Base-by-base conservation (phyloP, 2,888 invertebrate species). In the Meta bourneti region DNA sequence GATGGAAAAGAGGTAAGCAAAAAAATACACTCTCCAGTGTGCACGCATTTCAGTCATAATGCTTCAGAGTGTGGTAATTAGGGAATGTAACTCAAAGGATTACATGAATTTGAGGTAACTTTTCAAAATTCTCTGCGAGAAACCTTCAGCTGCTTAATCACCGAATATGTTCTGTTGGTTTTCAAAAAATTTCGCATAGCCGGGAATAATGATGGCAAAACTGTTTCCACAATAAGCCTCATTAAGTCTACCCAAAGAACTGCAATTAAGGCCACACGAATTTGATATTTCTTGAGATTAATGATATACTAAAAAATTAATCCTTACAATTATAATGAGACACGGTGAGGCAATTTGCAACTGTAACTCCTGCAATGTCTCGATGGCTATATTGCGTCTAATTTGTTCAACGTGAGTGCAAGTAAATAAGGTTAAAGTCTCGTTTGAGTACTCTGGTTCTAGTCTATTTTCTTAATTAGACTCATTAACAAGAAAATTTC, bases 61-160 rank as follows among this genome's bases (percentile, higher is more conserved):
- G 51, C 70, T 7, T 20, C 82, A 71, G 49, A 34, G 61, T 61
- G 74, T n/a, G 72, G 83, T 71, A 84, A 84, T 84, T 84, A 84
- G 74, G 83, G 34, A 84, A 74, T 34, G 74, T 71, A 84, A 84
- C 74, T 84, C 20, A 20, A 74, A 54, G 83, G 83, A 84, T 84
- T 74, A 84, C 54, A 52, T 51, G 74, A 51, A 74, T 72, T 84
- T 74, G 74, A 52, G 72, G 72, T 83, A 84, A 84, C 83, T 84
- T 84, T 84, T 84, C 54, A 84, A 74, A 84, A 84, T 69, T 69
- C 78, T 86, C 78, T 70, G 70, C 70, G 78, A 61, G 54, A 78
- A 86, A 61, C 51, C 51, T 70, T 78, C 84, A 84, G 75, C 74
- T 84, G 75, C 75, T 84, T 86, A 86, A 86, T 86, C 86, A 86